Conservation (phyloP, 2,113 vertebrate genomes). For the Lepus europaeus region DNA sequence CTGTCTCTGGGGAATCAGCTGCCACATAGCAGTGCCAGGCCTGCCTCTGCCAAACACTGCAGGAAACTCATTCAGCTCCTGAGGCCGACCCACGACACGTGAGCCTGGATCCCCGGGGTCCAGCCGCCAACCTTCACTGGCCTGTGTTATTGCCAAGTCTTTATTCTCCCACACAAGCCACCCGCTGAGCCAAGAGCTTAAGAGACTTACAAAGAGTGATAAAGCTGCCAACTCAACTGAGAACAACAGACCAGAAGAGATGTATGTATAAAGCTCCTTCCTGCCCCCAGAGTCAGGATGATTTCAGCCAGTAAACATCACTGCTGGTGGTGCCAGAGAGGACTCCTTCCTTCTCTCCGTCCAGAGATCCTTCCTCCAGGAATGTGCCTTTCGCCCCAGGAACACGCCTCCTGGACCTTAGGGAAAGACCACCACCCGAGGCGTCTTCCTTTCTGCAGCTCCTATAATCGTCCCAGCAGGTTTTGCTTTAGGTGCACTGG, state of each 20-base stretch:
- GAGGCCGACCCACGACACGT: constrained; percentile 19
- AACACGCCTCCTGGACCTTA: background rate
- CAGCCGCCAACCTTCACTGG: background rate
- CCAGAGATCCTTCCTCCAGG: constrained; percentile 16
- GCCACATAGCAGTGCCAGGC: background rate
- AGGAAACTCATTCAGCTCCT: constrained; percentile 85
- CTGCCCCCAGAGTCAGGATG: constrained; percentile 53
- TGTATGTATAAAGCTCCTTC: constrained; percentile 65
- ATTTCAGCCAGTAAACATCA: constrained; percentile 70
- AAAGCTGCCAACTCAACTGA: constrained; percentile 59
- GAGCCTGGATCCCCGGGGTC: background rate
- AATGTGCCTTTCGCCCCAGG: constrained; percentile 55
- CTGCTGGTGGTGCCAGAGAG: constrained; percentile 67
- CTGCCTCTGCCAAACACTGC: constrained; percentile 79
- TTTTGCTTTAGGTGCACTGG: background rate
- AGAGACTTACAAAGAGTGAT: constrained; percentile 55
- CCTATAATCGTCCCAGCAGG: background rate
- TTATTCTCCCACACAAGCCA: constrained; percentile 40
- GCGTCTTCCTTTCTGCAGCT: constrained; percentile 8
- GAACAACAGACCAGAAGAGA: constrained; percentile 62
- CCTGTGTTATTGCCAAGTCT: constrained; percentile 51
- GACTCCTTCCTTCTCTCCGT: constrained; percentile 49
- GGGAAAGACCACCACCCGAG: background rate
- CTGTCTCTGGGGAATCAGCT: constrained; percentile 67
- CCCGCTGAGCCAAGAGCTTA: constrained; percentile 11